Percentiles rank a stretch among this genome's conserved stretches.
Evolutionary conservation across 1,140 invertebrate genomes (phyloP).

Genomic region (Scaptomyza montana): DNA sequence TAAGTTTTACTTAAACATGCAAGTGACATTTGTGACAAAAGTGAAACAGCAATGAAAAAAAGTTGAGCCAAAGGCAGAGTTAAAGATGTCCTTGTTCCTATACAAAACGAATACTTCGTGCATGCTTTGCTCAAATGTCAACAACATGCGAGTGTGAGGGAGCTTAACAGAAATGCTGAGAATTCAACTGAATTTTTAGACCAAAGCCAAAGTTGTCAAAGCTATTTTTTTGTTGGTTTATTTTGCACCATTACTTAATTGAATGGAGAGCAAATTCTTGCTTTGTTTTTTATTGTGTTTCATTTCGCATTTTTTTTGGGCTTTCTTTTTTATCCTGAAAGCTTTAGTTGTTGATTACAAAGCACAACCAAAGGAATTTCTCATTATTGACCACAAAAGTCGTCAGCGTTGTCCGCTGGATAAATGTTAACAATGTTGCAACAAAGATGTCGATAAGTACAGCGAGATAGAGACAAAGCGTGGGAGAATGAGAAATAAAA

Average conservation of each 20-base stretch:
- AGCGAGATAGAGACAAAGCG: not conserved
- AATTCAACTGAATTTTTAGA: slow-evolving; percentile 71
- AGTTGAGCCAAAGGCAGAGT: too few relatives aligned
- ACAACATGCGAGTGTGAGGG: slow-evolving; percentile 26
- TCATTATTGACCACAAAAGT: slow-evolving; percentile 80
- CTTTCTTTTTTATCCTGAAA: slow-evolving; percentile 20
- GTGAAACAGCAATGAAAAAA: too few relatives aligned
- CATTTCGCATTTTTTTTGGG: slow-evolving; percentile 18
- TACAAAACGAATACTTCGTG: slow-evolving; percentile 52
- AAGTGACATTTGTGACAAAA: slow-evolving; percentile 54
- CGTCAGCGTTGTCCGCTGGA: slow-evolving; percentile 27
- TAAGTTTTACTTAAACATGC: slow-evolving; percentile 64
- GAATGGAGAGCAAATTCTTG: slow-evolving; percentile 73
- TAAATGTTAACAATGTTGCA: slow-evolving; percentile 66
- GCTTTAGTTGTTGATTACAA: slow-evolving; percentile 49
- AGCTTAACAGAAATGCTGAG: slow-evolving; percentile 48
- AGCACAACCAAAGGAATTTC: slow-evolving; percentile 72
- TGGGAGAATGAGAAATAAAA: slow-evolving; percentile 53
- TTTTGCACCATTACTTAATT: slow-evolving; percentile 70
- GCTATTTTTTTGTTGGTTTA: slow-evolving; percentile 21
- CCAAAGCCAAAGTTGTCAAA: slow-evolving; percentile 45
- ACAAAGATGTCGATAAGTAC: not conserved
- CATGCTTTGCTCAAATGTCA: slow-evolving; percentile 56
- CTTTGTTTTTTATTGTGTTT: slow-evolving; percentile 53
- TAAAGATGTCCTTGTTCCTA: slow-evolving; percentile 46